Evolutionary conservation across 2,113 vertebrate genomes (phyloP).

Genomic region (Hassar affinis): DNA sequence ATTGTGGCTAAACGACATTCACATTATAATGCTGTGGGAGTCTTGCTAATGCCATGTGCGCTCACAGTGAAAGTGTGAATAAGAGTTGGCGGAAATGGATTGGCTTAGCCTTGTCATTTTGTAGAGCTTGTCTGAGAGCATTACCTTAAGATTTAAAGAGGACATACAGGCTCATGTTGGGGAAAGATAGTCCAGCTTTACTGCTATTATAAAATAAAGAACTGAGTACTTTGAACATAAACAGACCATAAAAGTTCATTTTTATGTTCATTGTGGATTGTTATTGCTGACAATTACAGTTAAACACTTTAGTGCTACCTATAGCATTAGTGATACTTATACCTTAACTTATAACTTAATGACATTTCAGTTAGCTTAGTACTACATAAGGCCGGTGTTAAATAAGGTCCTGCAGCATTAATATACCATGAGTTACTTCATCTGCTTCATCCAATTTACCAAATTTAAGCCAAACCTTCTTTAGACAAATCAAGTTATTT

Average conservation of each 20-base stretch:
- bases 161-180: not conserved
- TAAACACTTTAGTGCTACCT: not conserved
- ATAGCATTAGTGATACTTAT: not conserved
- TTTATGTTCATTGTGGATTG: not conserved
- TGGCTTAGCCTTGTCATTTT: not conserved
- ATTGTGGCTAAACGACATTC: not conserved
- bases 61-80: not conserved
- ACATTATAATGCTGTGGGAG: not conserved
- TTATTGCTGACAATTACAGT: not conserved
- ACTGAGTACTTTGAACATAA: not conserved
- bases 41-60: not conserved
- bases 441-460: not conserved
- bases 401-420: not conserved
- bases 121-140: not conserved
- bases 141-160: not conserved
- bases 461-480: conserved; percentile 13
- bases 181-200: not conserved
- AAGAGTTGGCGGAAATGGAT: not conserved
- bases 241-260: not conserved
- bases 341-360: too few species aligned
- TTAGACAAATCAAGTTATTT: conserved; percentile 11
- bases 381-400: not conserved
- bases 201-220: not conserved
- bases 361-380: not conserved
- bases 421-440: not conserved